Conservation (phyloP, 1,140 invertebrate species). For the Ceratitis capitata region DNA sequence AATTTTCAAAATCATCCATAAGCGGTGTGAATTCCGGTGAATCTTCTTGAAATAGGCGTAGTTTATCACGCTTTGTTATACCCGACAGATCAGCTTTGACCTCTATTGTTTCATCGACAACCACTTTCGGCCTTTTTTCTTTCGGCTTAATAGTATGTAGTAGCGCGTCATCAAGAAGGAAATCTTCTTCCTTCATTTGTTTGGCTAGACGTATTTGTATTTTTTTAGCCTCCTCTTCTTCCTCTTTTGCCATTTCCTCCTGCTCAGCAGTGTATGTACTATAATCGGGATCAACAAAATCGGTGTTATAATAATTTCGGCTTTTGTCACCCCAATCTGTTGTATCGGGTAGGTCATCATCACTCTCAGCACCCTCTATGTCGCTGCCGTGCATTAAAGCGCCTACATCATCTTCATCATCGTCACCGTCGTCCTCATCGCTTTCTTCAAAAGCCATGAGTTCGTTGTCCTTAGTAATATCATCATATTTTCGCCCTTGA, state of each 20-base stretch:
- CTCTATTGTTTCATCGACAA: conserved; percentile 67
- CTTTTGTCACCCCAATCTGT: conserved; percentile 89
- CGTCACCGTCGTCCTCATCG: conserved; percentile 66
- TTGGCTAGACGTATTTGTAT: conserved; percentile 82
- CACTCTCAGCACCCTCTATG: conserved; percentile 76
- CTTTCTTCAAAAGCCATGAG: conserved; percentile 69
- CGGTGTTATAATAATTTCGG: conserved; percentile 82
- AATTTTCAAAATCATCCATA: conserved; percentile 80
- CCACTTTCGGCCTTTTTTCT: conserved; percentile 43
- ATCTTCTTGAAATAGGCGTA: conserved; percentile 81
- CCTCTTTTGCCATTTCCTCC: conserved; percentile 78
- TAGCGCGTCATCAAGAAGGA: conserved; percentile 74
- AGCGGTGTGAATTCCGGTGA: conserved; percentile 84
- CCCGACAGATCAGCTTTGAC: conserved; percentile 79
- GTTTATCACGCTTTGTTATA: conserved; percentile 78
- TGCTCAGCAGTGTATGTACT: conserved; percentile 76
- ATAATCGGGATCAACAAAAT: conserved; percentile 89
- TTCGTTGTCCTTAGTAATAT: conserved; percentile 73
- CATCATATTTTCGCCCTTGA: conserved; percentile 66
- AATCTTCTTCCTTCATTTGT: conserved; percentile 84
- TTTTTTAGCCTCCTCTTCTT: conserved; percentile 85
- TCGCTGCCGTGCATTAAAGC: conserved; percentile 72
- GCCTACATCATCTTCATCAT: conserved; percentile 64
- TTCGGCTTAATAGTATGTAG: conserved; percentile 44
- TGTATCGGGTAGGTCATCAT: conserved; percentile 77